These are phyloP conservation scores for Sebastes variabilis DNA, from an alignment of 2,797 vertebrate genomes.

Conservation along the genomic window DNA sequence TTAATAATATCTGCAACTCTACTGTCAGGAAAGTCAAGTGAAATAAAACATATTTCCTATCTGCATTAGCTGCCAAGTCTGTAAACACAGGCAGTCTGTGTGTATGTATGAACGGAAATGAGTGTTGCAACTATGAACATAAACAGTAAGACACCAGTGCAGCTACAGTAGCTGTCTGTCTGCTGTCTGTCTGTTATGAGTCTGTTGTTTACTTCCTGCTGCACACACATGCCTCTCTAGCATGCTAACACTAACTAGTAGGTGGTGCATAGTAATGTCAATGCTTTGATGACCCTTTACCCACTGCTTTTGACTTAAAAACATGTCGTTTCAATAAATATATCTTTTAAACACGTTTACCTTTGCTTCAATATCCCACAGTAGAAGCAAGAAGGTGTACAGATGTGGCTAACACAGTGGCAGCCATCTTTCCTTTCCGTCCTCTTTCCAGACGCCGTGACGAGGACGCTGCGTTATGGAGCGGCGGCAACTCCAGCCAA, in stretches of 20 bases:
- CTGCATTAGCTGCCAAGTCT: not conserved
- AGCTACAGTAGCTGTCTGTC: not conserved
- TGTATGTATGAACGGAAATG: not conserved
- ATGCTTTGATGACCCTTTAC: not conserved
- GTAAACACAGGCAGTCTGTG: not conserved
- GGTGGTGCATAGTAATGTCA: not conserved
- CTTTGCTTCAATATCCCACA: not conserved
- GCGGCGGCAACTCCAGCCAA: not conserved
- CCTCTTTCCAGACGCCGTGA: not conserved
- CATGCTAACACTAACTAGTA: not conserved
- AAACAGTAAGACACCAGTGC: not conserved
- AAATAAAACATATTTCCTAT: not conserved
- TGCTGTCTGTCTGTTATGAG: not conserved
- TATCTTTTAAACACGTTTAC: conserved; percentile 12
- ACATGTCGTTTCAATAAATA: accelerated
- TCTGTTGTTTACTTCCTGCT: not conserved
- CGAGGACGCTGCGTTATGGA: accelerated
- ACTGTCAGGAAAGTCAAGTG: not conserved
- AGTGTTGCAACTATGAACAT: not conserved
- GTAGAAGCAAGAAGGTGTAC: not conserved
- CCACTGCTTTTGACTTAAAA: accelerated
- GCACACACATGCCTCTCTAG: conserved; percentile 3
- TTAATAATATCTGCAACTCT: not conserved
- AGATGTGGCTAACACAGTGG: not conserved
- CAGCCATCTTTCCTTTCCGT: conserved; percentile 11